These are phyloP conservation scores for Oikopleura albicans DNA, from an alignment of 23 tunicate species.

Conservation along the genomic window DNA sequence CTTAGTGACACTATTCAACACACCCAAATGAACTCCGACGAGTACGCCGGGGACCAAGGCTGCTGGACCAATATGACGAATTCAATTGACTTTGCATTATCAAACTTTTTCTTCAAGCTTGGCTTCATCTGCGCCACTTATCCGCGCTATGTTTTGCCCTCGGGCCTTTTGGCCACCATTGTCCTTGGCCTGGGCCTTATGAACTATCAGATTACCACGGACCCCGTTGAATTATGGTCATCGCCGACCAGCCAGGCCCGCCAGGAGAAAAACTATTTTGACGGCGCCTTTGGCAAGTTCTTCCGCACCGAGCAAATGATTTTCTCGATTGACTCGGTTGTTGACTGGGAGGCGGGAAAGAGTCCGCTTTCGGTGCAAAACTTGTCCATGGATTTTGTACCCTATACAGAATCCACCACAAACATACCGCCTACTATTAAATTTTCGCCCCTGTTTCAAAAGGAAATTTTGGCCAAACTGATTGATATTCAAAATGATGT, in stretches of 20 bases:
- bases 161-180: constrained; percentile 23
- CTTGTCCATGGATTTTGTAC: background rate
- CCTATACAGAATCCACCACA: constrained; percentile 16
- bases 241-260: constrained; percentile 40
- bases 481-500: constrained; percentile 39
- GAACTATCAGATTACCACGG: constrained; percentile 45
- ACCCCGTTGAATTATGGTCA: constrained; percentile 89
- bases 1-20: background rate
- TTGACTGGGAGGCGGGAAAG: background rate
- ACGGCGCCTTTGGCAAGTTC: constrained; percentile 55
- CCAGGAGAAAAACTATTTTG: constrained; percentile 55
- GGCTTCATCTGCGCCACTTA: constrained; percentile 47
- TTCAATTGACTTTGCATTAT: constrained; percentile 28
- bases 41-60: background rate
- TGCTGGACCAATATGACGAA: constrained; percentile 18
- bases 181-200: constrained; percentile 37
- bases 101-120: constrained; percentile 25
- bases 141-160: constrained; percentile 30
- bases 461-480: constrained; percentile 21
- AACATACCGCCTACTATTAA: constrained; percentile 22
- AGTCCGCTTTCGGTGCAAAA: background rate
- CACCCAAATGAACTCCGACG: background rate
- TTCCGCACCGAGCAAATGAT: constrained; percentile 43
- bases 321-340: background rate
- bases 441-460: constrained; percentile 19